phyloP scores from a whole-genome alignment of 2,888 invertebrate species.

The Andricus quercusramuli region DNA sequence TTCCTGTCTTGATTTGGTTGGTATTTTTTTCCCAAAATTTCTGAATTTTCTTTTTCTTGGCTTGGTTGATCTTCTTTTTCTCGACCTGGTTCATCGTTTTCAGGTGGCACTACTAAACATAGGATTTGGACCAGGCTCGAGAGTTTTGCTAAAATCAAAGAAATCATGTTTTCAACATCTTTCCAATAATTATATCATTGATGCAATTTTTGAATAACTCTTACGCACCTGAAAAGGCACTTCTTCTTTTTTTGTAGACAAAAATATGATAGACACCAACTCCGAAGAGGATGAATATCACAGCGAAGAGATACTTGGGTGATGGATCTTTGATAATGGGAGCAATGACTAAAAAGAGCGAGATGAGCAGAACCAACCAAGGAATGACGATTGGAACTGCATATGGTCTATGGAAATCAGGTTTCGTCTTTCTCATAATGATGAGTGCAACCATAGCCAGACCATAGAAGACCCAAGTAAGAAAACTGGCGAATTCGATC shows the following conservation, averaged over 20 bases:
- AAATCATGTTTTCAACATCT: constrained; percentile 48
- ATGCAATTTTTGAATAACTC: not conserved
- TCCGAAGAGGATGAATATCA: constrained; percentile 86
- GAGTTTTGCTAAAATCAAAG: constrained; percentile 82
- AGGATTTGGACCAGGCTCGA: constrained; percentile 84
- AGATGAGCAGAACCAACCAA: constrained; percentile 85
- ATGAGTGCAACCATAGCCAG: constrained; percentile 89
- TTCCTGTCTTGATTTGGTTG: not conserved
- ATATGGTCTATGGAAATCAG: constrained; percentile 86
- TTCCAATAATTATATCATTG: not conserved
- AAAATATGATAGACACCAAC: constrained; percentile 86
- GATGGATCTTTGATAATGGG: constrained; percentile 89
- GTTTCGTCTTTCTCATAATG: constrained; percentile 86
- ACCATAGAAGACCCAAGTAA: constrained; percentile 93
- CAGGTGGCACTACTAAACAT: constrained; percentile 85
- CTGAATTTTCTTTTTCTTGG: not conserved
- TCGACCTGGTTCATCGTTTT: constrained; percentile 43
- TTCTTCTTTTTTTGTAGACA: constrained; percentile 85
- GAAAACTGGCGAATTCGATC: constrained; percentile 92
- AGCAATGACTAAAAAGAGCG: constrained; percentile 86
- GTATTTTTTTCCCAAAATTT: not conserved
- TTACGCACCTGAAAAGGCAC: constrained; percentile 83
- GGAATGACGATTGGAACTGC: constrained; percentile 87
- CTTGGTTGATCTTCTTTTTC: not conserved
- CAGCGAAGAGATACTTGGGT: constrained; percentile 87